Base-by-base conservation (phyloP, 2,888 invertebrate species). In the Argynnis bischoffii region DNA sequence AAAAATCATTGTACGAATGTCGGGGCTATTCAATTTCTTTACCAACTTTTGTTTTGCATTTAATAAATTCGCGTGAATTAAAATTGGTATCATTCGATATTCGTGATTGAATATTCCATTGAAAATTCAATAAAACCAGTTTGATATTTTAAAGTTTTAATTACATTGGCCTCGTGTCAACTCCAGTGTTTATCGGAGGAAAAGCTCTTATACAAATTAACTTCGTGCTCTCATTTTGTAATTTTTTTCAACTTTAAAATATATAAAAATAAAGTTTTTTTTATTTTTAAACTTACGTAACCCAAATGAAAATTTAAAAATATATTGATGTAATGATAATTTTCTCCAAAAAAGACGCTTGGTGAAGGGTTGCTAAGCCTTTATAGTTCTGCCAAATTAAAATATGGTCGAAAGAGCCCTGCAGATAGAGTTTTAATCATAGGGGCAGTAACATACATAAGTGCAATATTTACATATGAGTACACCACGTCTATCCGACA, bases 111-210 rank as follows among this genome's bases (percentile, higher is more conserved):
- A 48, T 48, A 59, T 6, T 59, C 26, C 31, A 59, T 48, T 59
- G 31, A 59, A 59, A 59, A 48, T 59, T 59, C 48, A 59, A 48
- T 59, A 59, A 47, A 48, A 59, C 59, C 13, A 59, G 59, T 59
- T 59, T 13, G 48, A 48, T 59, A 59, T 59, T 59, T 48, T 13
- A 59, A 59, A 48, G 5, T 48, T 48, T 59, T 59, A 59, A 59
- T 59, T 59, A 59, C 48, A 59, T 59, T 59, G 59, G 59, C 59
- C 59, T 59, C 59, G 59, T 13, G 59, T 59, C 57, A 47, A 46
- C 15, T 26, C n/a, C 5, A 59, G 59, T 48, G 16, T 59, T 59
- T 59, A 59, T 59, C 31, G 31, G 59, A 48, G 26, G 31, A 59
- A 59, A 59, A 48, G 47, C 48, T 48, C 48, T 59, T 59, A 59